phyloP scores from a whole-genome alignment of 2,113 vertebrate species.

The Falco punctatus region DNA sequence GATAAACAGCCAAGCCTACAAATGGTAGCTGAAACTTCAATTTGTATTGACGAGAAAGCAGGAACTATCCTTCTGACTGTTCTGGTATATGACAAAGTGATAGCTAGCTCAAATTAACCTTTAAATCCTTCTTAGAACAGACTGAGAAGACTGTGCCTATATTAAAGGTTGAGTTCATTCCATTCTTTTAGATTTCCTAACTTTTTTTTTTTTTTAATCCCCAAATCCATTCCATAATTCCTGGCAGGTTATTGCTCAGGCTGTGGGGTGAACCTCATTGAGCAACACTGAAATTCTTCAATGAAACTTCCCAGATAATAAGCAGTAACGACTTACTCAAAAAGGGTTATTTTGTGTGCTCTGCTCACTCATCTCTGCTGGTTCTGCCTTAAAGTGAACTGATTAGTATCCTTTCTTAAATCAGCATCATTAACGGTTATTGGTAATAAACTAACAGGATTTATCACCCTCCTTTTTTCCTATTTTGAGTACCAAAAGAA shows the following conservation, averaged over 20 bases:
- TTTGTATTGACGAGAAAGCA: neutral
- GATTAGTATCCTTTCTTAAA: neutral
- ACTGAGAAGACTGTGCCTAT: neutral
- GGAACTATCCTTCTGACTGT: neutral
- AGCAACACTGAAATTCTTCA: neutral
- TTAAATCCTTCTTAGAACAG: neutral
- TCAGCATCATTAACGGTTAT: neutral
- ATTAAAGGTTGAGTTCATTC: neutral
- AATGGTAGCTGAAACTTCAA: neutral
- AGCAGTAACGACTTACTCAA: neutral
- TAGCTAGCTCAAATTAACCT: neutral
- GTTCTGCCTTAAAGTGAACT: neutral
- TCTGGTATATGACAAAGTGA: neutral
- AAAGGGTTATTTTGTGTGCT: neutral
- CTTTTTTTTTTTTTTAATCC: neutral
- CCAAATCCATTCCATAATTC: neutral
- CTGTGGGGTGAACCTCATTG: neutral
- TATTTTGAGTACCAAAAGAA: neutral
- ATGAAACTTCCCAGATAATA: neutral
- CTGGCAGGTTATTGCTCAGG: neutral
- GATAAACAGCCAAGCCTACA: neutral
- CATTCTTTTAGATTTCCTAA: neutral
- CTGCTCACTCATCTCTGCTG: neutral
- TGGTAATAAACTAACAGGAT: neutral
- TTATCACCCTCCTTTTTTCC: neutral